phyloP scores from a whole-genome alignment of 1,140 invertebrate species.

The Trichomalopsis sarcophagae region DNA sequence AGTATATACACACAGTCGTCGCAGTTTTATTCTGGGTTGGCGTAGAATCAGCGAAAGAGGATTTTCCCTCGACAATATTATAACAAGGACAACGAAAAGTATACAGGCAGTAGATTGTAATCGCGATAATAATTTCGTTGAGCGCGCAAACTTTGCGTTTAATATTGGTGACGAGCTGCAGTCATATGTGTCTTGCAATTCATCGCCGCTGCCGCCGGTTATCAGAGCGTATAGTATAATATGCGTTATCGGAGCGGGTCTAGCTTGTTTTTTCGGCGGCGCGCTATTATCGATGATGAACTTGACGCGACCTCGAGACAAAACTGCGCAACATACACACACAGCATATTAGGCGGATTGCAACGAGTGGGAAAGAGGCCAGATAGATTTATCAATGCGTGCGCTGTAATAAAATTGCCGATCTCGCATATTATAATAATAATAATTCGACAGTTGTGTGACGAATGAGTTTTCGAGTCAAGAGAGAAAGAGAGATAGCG shows the following conservation, averaged over 20 bases:
- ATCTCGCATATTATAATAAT: neutral
- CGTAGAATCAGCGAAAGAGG: no score
- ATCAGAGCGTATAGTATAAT: constrained; percentile 15
- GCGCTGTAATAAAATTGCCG: neutral
- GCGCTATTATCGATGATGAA: constrained; percentile 74
- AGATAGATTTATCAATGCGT: neutral
- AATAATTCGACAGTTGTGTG: neutral
- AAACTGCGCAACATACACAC: constrained; percentile 65
- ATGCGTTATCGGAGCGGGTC: constrained; percentile 69
- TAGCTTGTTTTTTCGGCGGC: constrained; percentile 72
- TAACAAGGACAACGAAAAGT: neutral
- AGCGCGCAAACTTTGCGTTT: no score
- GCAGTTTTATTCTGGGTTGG: no score
- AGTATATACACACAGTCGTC: no score
- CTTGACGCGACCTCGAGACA: constrained; percentile 69
- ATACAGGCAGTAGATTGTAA: no score
- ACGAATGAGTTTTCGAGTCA: neutral
- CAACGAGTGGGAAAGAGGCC: neutral
- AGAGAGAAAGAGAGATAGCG: constrained; percentile 3
- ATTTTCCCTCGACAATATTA: neutral
- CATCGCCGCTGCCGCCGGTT: neutral
- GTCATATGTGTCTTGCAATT: constrained; percentile 36
- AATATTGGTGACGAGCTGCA: neutral
- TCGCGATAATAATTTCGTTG: no score
- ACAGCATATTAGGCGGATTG: constrained; percentile 38